Percentiles rank a stretch among this genome's conserved stretches.
Evolutionary conservation across 2,113 vertebrate species (phyloP).

Genomic region (Forbesichthys papilliferus): DNA sequence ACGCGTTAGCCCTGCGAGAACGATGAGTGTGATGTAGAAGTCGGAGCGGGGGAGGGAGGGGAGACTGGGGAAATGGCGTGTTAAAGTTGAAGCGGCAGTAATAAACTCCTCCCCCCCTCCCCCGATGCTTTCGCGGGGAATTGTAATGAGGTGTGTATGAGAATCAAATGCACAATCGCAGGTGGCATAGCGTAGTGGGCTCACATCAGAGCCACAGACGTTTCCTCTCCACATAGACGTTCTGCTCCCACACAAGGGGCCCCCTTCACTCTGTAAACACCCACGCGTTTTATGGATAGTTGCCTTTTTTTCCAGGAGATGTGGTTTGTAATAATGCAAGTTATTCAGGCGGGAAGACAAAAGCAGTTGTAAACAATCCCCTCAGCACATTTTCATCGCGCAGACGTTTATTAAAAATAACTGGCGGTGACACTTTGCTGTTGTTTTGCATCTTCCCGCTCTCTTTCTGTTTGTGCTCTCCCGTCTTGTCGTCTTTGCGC

Average conservation of each 20-base stretch:
- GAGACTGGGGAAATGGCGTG: slow-evolving; percentile 41
- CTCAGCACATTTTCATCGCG: slow-evolving; percentile 29
- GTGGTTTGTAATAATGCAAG: slow-evolving; percentile 38
- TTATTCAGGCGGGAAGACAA: slow-evolving; percentile 31
- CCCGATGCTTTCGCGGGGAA: slow-evolving; percentile 28
- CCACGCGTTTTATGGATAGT: slow-evolving; percentile 49
- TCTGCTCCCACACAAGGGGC: slow-evolving; percentile 3
- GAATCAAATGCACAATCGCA: slow-evolving; percentile 38
- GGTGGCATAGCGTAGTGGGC: slow-evolving; percentile 23
- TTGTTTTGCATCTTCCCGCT: background rate
- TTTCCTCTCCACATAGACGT: background rate
- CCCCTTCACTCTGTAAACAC: slow-evolving; percentile 53
- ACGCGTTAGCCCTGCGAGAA: slow-evolving; percentile 20
- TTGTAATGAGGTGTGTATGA: slow-evolving; percentile 55
- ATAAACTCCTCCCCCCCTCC: slow-evolving; percentile 43
- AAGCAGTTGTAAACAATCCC: slow-evolving; percentile 44
- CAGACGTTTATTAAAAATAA: slow-evolving; percentile 47
- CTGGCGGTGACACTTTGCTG: slow-evolving; percentile 13
- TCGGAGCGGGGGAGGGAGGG: slow-evolving; percentile 4
- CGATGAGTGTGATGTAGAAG: slow-evolving; percentile 38
- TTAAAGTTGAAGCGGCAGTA: slow-evolving; percentile 55
- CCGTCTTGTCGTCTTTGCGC: background rate
- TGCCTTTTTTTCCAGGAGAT: slow-evolving; percentile 33
- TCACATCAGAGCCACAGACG: background rate
- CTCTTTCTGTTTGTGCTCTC: background rate